Conservation (phyloP, 1,140 invertebrate genomes). For the Drosophila pruinosa region DNA sequence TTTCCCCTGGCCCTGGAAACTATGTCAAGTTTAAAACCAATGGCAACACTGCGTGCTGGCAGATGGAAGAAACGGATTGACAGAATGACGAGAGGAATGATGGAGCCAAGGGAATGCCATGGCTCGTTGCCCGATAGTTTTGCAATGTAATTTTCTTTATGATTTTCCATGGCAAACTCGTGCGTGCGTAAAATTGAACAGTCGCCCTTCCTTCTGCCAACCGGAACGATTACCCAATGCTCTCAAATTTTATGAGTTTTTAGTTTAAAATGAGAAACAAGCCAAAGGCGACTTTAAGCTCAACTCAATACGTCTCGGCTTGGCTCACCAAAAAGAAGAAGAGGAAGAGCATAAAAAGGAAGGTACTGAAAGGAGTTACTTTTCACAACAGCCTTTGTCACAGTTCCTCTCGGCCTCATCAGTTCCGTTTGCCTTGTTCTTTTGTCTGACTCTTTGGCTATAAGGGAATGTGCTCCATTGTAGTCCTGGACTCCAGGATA, state of each 20-base stretch:
- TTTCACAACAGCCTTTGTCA: slow-evolving; percentile 47
- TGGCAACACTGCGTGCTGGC: too few relatives aligned
- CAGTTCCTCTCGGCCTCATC: slow-evolving; percentile 43
- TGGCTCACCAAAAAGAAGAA: too few relatives aligned
- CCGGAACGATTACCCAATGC: slow-evolving; percentile 6
- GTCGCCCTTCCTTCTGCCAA: slow-evolving; percentile 1
- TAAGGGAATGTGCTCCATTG: slow-evolving; percentile 44
- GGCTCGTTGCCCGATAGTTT: slow-evolving; percentile 67
- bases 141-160: slow-evolving; percentile 62
- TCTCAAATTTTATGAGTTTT: slow-evolving; percentile 48
- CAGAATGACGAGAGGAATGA: slow-evolving; percentile 15
- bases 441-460: slow-evolving; percentile 45
- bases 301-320: not conserved
- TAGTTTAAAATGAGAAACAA: slow-evolving; percentile 45
- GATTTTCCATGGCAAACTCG: slow-evolving; percentile 64
- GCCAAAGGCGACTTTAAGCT: slow-evolving; percentile 55
- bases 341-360: slow-evolving; percentile 12
- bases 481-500: slow-evolving; percentile 22
- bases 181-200: slow-evolving; percentile 77
- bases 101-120: slow-evolving; percentile 26
- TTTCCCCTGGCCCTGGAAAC: slow-evolving; percentile 33
- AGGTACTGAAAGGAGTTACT: slow-evolving; percentile 31
- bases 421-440: slow-evolving; percentile 62
- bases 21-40: slow-evolving; percentile 68
- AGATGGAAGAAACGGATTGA: not conserved